These are phyloP conservation scores for Heterodera carotae DNA, from an alignment of 1,140 invertebrate genomes.

Conservation along the genomic window DNA sequence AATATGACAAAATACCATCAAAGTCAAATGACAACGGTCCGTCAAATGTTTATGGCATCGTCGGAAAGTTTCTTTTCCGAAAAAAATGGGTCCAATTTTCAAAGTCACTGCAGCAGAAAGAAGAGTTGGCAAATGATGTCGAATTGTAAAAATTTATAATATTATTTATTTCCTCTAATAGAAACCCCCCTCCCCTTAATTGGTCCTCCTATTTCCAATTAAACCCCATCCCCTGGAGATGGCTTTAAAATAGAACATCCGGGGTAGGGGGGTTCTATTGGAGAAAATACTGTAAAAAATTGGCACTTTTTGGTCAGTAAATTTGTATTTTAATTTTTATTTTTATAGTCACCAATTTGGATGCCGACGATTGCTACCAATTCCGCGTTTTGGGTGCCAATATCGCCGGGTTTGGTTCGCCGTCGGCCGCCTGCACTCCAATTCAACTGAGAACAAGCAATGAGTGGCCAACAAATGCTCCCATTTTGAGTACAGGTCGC, in stretches of 20 bases:
- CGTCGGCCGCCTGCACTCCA: constrained; percentile 53
- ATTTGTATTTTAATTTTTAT: too few relatives aligned
- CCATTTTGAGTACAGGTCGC: neutral
- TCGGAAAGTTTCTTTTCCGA: too few relatives aligned
- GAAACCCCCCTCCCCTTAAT: too few relatives aligned
- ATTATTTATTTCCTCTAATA: too few relatives aligned
- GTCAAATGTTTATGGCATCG: neutral
- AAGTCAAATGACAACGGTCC: too few relatives aligned
- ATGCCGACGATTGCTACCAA: constrained; percentile 59
- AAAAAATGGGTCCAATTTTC: neutral
- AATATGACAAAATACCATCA: too few relatives aligned
- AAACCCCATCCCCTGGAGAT: too few relatives aligned
- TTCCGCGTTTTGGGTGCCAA: constrained; percentile 63
- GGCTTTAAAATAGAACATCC: too few relatives aligned
- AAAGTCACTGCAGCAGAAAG: neutral
- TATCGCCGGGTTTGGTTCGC: constrained; percentile 57
- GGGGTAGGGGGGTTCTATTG: too few relatives aligned
- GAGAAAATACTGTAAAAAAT: too few relatives aligned
- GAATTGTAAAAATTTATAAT: neutral
- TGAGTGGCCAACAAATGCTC: constrained; percentile 13
- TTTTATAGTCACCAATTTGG: constrained; percentile 48
- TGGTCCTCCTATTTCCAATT: too few relatives aligned
- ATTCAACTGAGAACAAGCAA: constrained; percentile 42
- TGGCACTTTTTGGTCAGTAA: too few relatives aligned
- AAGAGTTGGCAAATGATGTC: neutral